Evolutionary conservation across 2,113 vertebrate genomes (phyloP), one percentile per base, ranked within the genome.

Genomic region (Nothobranchius furzeri): DNA sequence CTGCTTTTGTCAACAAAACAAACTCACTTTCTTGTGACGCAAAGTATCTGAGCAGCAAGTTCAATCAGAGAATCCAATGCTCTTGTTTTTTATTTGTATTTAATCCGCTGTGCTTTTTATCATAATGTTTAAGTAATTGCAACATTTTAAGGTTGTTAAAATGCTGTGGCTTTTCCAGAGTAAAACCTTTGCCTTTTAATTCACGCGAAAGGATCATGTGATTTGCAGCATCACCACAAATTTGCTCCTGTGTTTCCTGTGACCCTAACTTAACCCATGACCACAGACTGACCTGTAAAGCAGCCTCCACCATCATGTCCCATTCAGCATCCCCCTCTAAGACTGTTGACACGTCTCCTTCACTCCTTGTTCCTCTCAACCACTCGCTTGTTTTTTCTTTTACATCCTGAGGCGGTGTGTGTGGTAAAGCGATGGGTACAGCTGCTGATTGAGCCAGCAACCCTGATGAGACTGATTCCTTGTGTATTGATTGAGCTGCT

Each of bases 391-490:
- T 46, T 17, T 55, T 25, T 56, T 50, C n/a, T 70, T 43, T 45
- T 56, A 64, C 69, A 55, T 80, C 70, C 75, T 63, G 42, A 6
- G 68, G 79, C 79, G 35, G 42, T 68, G 78, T 77, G 64, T n/a
- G 62, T 7, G 12, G 52, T 62, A 73, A 53, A 84, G 58, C 9
- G 61, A 69, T 67, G 72, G 58, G 52, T 87, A 62, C 72, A 82
- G 78, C 79, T 77, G 81, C 78, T 83, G 87, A 87, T 79, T 83
- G 79, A 87, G 81, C 75, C 78, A 80, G 81, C 86, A 84, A 86
- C 87, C 81, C 83, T 83, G 87, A 88, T 89, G 85, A 89, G 76
- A 70, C 81, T 66, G 86, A 88, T 84, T 85, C 73, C 68, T 89
- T 24, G 8, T 64, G 85, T 89, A 87, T 88, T 81, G 79, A 90